These are phyloP conservation scores for Rhodeus uyekii DNA, from an alignment of 2,797 vertebrate species.

Conservation along the genomic window DNA sequence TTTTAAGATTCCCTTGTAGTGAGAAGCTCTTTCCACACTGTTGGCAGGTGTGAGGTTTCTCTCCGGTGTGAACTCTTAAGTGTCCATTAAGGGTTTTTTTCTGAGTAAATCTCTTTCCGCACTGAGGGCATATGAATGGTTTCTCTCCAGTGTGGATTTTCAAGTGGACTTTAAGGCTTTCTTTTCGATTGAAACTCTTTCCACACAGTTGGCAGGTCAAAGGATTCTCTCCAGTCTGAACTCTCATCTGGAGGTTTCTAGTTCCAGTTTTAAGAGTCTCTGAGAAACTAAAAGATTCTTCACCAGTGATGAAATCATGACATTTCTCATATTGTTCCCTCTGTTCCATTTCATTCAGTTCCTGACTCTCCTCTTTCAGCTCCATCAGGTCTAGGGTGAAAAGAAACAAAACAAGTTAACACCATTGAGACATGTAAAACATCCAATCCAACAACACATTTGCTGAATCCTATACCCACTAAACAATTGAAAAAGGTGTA, in stretches of 20 bases:
- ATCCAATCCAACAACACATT: background rate
- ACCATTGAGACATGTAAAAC: background rate
- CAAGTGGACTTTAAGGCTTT: background rate
- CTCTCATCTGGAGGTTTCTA: background rate
- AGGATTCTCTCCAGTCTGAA: background rate
- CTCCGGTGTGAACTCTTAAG: background rate
- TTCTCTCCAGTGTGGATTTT: background rate
- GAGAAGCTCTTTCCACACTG: background rate
- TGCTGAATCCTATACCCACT: background rate
- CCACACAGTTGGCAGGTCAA: background rate
- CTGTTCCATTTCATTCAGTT: background rate
- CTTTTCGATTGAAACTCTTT: background rate
- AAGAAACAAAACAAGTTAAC: background rate
- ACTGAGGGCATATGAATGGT: background rate
- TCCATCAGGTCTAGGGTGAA: background rate
- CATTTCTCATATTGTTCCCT: background rate
- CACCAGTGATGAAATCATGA: background rate
- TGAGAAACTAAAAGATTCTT: background rate
- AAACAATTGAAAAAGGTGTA: background rate
- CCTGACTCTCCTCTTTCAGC: background rate
- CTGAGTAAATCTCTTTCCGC: background rate
- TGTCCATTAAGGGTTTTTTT: background rate
- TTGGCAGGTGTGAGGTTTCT: background rate
- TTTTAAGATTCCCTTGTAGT: background rate
- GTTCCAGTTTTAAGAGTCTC: background rate